Conservation (phyloP, 2,888 invertebrate genomes). For the Frankliniella intonsa region DNA sequence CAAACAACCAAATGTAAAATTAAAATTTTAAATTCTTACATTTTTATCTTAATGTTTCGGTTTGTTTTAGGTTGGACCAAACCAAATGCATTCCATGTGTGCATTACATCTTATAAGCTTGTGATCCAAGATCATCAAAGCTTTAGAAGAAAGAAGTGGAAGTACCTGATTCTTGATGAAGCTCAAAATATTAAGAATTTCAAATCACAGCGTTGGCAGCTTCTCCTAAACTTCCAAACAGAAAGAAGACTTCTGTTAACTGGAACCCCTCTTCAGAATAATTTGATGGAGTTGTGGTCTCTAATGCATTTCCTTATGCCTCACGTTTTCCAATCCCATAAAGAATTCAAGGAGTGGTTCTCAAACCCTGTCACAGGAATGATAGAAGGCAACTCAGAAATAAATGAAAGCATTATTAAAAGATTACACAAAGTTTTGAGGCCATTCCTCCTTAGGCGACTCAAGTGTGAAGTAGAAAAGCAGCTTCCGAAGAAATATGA, state of each 20-base stretch:
- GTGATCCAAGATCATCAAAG: slow-evolving; percentile 98
- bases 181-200: slow-evolving; percentile 99
- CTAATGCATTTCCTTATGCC: slow-evolving; percentile 99
- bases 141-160: slow-evolving; percentile 96
- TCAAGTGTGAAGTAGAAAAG: slow-evolving; percentile 94
- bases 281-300: slow-evolving; percentile 95
- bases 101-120: slow-evolving; percentile 96
- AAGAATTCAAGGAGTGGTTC: slow-evolving; percentile 98
- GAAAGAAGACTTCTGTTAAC: slow-evolving; percentile 85
- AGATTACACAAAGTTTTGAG: slow-evolving; percentile 88
- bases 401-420: slow-evolving; percentile 83
- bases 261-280: slow-evolving; percentile 94
- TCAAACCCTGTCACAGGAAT: slow-evolving; percentile 93
- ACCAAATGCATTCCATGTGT: slow-evolving; percentile 96
- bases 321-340: slow-evolving; percentile 90
- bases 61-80: slow-evolving; percentile 79
- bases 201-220: slow-evolving; percentile 97
- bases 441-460: slow-evolving; percentile 85
- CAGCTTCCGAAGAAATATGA: slow-evolving; percentile 97
- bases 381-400: slow-evolving; percentile 89
- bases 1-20: background rate
- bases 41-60: background rate
- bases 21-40: background rate
- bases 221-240: slow-evolving; percentile 89
- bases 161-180: slow-evolving; percentile 95